These are phyloP conservation scores for Clostera curtula DNA, from an alignment of 2,888 invertebrate genomes.

Conservation along the genomic window DNA sequence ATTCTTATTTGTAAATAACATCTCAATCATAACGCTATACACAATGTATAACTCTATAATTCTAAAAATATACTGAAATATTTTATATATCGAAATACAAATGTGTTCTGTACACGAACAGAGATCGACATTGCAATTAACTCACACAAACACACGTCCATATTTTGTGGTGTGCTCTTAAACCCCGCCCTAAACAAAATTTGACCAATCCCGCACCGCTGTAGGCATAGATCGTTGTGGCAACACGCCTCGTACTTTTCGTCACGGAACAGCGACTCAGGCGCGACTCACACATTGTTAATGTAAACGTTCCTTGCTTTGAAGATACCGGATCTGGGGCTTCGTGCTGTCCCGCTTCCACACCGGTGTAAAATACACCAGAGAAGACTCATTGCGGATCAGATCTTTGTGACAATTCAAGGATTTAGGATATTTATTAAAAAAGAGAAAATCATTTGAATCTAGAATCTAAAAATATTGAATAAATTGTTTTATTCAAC, in stretches of 20 bases:
- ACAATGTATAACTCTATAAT: constrained; percentile 3
- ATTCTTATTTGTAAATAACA: neutral
- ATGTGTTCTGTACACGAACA: constrained; percentile 56
- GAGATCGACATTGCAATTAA: constrained; percentile 69
- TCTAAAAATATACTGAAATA: constrained; percentile 42
- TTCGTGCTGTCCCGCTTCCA: constrained; percentile 56
- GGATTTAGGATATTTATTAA: neutral
- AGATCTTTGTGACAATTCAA: too few relatives aligned
- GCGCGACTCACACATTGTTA: constrained; percentile 75
- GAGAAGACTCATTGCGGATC: too few relatives aligned
- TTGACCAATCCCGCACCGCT: constrained; percentile 55
- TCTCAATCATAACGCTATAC: constrained; percentile 1
- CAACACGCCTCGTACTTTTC: constrained; percentile 71
- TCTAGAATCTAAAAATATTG: constrained; percentile 5
- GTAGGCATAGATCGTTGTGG: constrained; percentile 67
- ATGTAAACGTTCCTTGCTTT: constrained; percentile 59
- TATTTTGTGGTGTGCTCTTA: constrained; percentile 56
- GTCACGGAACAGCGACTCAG: constrained; percentile 71
- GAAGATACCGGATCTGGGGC: constrained; percentile 63
- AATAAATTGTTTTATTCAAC: constrained; percentile 19
- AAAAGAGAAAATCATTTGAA: constrained; percentile 4
- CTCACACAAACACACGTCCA: constrained; percentile 47
- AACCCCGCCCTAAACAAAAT: constrained; percentile 65
- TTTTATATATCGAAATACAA: constrained; percentile 44
- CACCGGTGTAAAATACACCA: too few relatives aligned